Conservation (phyloP, 1,140 invertebrate genomes). For the Mya arenaria region DNA sequence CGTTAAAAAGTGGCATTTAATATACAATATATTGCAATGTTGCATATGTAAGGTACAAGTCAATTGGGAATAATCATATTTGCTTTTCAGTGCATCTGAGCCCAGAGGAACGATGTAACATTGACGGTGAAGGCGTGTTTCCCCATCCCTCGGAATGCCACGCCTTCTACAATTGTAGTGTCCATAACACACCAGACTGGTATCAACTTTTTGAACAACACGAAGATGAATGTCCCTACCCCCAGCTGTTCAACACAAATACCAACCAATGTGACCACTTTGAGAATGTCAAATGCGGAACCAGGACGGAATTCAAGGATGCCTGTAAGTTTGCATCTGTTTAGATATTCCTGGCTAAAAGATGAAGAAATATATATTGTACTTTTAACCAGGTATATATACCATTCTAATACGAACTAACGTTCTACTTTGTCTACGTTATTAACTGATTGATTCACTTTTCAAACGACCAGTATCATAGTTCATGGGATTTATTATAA, state of each 20-base stretch:
- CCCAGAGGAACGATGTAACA: slow-evolving; percentile 34
- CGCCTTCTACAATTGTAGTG: slow-evolving; percentile 64
- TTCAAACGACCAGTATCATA: not conserved
- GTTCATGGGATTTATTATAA: too few species aligned
- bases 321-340: too few species aligned
- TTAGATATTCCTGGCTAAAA: too few species aligned
- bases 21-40: too few species aligned
- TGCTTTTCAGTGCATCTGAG: slow-evolving; percentile 40
- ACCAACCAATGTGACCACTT: slow-evolving; percentile 57
- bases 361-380: too few species aligned
- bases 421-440: too few species aligned
- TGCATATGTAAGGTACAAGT: too few species aligned
- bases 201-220: slow-evolving; percentile 58
- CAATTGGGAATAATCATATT: too few species aligned
- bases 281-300: slow-evolving; percentile 61
- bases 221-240: slow-evolving; percentile 65
- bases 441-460: too few species aligned
- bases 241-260: slow-evolving; percentile 58
- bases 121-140: slow-evolving; percentile 24
- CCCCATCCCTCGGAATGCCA: slow-evolving; percentile 65
- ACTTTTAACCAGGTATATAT: too few species aligned
- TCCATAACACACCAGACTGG: slow-evolving; percentile 6
- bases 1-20: too few species aligned
- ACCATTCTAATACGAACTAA: too few species aligned
- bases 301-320: slow-evolving; percentile 54